Base-by-base conservation (phyloP, 2,797 vertebrate species). In the Miichthys miiuy region DNA sequence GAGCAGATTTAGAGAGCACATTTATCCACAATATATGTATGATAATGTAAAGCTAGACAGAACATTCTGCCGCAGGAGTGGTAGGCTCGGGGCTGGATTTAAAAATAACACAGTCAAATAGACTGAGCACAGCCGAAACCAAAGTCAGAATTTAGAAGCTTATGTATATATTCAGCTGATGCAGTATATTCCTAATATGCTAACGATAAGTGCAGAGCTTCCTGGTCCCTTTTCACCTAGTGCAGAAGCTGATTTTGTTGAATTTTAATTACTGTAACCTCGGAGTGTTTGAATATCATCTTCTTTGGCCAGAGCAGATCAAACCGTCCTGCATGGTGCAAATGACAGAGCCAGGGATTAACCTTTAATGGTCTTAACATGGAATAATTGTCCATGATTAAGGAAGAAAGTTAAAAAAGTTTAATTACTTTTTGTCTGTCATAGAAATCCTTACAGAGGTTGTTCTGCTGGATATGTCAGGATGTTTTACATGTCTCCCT, bases 341-440 rank as follows among this genome's bases (percentile, higher is more conserved):
- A 64, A 21, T 1, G 3, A 51, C 47, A 48, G 51, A 76, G 21
- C 25, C 17, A 6, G 42, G 67, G 60, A 72, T 63, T 72, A 61
- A 52, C 61, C 55, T 62, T 20, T 58, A 17, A 62, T 67, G 82
- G 54, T 34, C 73, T 80, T 60, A 41, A 20, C 52, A 38, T 48
- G 50, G 16, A 58, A 20, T 46, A 38, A 60, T 48, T 54, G 21
- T 25, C 64, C 13, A 4, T 0, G 20, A 57, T 38, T 38, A 38
- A 38, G 34, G 34, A 38, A 8, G 34, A 9, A 38, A 38, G 34
- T 38, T 34, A 2, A 18, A 17, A 44, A n/a, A 71, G 7, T 27
- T 17, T 0, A 48, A 38, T 10, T 44, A 27, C 14, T 25, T 64
- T 51, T 47, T n/a, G 25, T 38, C 52, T 48, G 41, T 27, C 9